Percentiles rank a stretch among this genome's conserved stretches.
phyloP scores from a whole-genome alignment of 2,797 vertebrate genomes.

The Dryobates pubescens region DNA sequence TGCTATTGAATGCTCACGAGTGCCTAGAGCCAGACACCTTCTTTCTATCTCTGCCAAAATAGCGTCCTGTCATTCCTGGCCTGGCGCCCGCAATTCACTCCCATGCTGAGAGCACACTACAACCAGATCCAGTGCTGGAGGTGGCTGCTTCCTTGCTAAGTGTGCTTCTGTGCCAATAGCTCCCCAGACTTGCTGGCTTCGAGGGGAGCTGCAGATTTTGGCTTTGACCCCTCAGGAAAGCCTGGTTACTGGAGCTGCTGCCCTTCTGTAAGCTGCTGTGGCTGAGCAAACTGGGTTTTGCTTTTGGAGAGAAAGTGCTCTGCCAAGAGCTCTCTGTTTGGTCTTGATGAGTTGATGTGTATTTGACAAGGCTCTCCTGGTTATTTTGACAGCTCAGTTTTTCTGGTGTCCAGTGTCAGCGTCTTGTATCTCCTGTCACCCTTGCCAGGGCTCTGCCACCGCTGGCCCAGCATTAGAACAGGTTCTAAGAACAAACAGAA shows the following conservation, averaged over 20 bases:
- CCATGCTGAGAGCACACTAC: background rate
- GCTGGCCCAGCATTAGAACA: background rate
- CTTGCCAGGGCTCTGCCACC: background rate
- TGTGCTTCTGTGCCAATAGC: background rate
- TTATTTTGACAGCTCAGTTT: background rate
- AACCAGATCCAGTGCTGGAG: background rate
- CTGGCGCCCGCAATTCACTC: background rate
- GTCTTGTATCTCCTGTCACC: background rate
- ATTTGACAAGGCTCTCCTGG: background rate
- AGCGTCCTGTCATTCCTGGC: constrained; percentile 32
- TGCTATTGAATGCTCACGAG: background rate
- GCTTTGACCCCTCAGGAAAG: background rate
- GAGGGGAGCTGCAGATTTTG: background rate
- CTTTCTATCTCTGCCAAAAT: background rate
- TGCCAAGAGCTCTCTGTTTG: background rate
- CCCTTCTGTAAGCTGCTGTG: background rate
- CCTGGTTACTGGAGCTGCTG: background rate
- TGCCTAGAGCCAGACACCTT: constrained; percentile 40
- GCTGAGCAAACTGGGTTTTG: background rate
- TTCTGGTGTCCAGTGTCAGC: background rate
- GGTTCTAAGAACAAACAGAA: background rate
- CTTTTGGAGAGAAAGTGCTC: background rate
- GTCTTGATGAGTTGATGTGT: background rate
- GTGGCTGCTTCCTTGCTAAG: background rate
- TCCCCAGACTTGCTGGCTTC: background rate